These are phyloP conservation scores for Dryadula phaetusa DNA, from an alignment of 2,888 invertebrate species.

Conservation along the genomic window DNA sequence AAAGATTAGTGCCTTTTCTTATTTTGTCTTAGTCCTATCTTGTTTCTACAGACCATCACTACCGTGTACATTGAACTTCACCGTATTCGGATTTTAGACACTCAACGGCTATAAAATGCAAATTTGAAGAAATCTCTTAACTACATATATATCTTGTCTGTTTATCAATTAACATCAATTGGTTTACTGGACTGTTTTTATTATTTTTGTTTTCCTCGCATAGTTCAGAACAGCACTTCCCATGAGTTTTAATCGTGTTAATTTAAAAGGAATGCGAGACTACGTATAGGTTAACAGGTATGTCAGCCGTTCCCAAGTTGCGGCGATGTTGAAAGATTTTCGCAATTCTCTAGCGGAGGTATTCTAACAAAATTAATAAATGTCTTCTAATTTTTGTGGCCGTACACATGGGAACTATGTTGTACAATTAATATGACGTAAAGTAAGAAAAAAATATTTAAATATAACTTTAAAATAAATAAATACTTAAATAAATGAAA, in stretches of 20 bases:
- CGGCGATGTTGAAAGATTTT: slow-evolving; percentile 37
- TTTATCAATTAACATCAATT: slow-evolving; percentile 45
- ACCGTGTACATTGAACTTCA: slow-evolving; percentile 13
- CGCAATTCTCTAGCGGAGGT: slow-evolving; percentile 35
- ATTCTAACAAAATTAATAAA: slow-evolving; percentile 38
- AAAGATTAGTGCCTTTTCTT: background rate
- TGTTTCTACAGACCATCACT: slow-evolving; percentile 1
- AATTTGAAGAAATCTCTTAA: slow-evolving; percentile 28
- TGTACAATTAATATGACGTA: background rate
- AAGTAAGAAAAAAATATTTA: too few species aligned
- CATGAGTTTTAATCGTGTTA: slow-evolving; percentile 48
- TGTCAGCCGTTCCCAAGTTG: slow-evolving; percentile 35
- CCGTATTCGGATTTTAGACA: slow-evolving; percentile 7
- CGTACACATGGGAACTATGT: background rate
- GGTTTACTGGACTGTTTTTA: slow-evolving; percentile 38
- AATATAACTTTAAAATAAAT: too few species aligned
- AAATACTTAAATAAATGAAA: too few species aligned
- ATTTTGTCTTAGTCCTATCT: background rate
- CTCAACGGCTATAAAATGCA: slow-evolving; percentile 28
- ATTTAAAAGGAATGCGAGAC: slow-evolving; percentile 46
- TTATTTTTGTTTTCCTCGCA: slow-evolving; percentile 23
- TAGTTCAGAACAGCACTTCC: slow-evolving; percentile 35
- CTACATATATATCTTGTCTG: slow-evolving; percentile 32
- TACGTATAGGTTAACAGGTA: slow-evolving; percentile 36
- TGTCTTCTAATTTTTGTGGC: slow-evolving; percentile 19